Evolutionary conservation across 1,140 invertebrate species (phyloP).

Genomic region (Anastrepha obliqua): DNA sequence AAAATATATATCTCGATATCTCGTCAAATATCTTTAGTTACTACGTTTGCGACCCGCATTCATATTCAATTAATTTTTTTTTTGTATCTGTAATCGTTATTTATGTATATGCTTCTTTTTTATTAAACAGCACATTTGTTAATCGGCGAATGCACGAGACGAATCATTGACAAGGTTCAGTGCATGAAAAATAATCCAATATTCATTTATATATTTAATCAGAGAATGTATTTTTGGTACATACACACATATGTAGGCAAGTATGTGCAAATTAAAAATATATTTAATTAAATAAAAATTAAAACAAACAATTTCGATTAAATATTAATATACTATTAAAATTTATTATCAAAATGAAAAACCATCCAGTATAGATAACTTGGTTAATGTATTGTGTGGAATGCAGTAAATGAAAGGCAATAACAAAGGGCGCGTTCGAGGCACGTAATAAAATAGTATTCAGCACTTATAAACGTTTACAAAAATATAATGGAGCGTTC

Average conservation of each 20-base stretch:
- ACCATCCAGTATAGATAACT: not conserved
- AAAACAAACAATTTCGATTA: constrained; percentile 1
- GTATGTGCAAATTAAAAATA: not conserved
- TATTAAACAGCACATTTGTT: no score
- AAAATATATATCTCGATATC: constrained; percentile 3
- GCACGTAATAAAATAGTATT: no score
- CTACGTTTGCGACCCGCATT: not conserved
- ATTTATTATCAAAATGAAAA: not conserved
- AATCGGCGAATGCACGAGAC: not conserved
- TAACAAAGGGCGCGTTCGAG: not conserved
- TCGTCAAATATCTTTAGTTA: no score
- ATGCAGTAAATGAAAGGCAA: constrained; percentile 56
- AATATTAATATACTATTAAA: constrained; percentile 24
- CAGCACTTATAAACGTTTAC: no score
- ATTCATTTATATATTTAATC: not conserved
- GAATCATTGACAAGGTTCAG: not conserved
- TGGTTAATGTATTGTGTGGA: not conserved
- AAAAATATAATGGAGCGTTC: no score
- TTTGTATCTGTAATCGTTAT: not conserved
- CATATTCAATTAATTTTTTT: not conserved
- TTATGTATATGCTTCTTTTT: not conserved
- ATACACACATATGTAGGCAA: not conserved
- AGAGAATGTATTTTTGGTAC: constrained; percentile 12
- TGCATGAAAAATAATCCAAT: not conserved
- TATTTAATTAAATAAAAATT: constrained; percentile 6